Conservation (phyloP, 2,797 vertebrate species). For the Gymnoscopelus microlampas region DNA sequence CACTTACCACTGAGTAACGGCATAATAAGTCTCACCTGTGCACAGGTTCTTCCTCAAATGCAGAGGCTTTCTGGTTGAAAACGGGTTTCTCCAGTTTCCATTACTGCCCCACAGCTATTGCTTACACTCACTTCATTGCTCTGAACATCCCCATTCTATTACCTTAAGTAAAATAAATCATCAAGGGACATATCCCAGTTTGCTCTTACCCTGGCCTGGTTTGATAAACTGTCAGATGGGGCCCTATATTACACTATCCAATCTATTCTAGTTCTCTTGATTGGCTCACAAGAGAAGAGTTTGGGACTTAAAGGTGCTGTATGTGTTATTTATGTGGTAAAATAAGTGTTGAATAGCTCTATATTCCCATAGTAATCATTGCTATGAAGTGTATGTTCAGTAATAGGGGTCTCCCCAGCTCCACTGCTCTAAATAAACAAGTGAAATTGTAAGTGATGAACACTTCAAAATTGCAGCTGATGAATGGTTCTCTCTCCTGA, state of each 20-base stretch:
- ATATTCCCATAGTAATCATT: too few species aligned
- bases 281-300: slow-evolving; percentile 14
- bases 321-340: too few species aligned
- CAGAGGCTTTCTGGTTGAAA: not conserved
- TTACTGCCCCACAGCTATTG: not conserved
- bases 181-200: slow-evolving; percentile 15
- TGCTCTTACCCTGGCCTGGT: slow-evolving; percentile 12
- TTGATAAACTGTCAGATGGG: slow-evolving; percentile 25
- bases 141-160: slow-evolving; percentile 9
- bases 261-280: too few species aligned
- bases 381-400: too few species aligned
- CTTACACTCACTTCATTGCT: too few species aligned
- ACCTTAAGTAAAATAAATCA: slow-evolving; percentile 1
- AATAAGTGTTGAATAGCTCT: too few species aligned
- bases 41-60: slow-evolving; percentile 12
- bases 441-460: too few species aligned
- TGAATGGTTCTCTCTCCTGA: too few species aligned
- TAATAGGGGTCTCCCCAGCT: too few species aligned
- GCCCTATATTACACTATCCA: slow-evolving; percentile 9
- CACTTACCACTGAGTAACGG: not conserved
- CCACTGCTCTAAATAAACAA: too few species aligned
- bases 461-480: too few species aligned
- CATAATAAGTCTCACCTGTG: not conserved
- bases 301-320: not conserved
- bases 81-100: not conserved